Evolutionary conservation across 2,113 vertebrate genomes (phyloP), one percentile per base, ranked within the genome.

Genomic region (Thalassoma bifasciatum): DNA sequence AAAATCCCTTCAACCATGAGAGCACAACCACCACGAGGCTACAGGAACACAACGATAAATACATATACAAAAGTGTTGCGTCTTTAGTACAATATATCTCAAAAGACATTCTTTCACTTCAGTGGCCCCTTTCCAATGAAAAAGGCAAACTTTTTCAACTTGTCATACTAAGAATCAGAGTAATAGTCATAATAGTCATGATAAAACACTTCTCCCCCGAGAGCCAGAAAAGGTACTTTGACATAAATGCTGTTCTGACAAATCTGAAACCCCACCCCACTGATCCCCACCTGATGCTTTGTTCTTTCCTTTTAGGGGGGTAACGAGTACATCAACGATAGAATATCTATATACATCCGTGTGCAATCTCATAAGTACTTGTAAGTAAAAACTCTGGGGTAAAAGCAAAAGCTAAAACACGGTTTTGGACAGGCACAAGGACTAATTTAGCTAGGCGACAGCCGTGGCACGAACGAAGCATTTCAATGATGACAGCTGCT

Each of bases 61-160:
- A 83, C 70, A 83, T 74, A 75, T 83, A 88, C 78, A 91, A 75
- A 89, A 86, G 82, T 73, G 74, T 86, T 86, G 88, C 54, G 53
- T 87, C 79, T 91, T 89, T 73, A 90, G 82, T 80, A 89, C 69
- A 86, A 72, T 72, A 74, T 69, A 82, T 78, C 83, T 92, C 81
- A 79, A 91, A 89, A 90, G 75, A 91, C 87, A 91, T 88, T 91
- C 82, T 88, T 89, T 87, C 77, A 87, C 56, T 88, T 89, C 69
- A 81, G 72, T 66, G 81, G 86, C 86, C 86, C 68, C 86, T 87
- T 90, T 88, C 72, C 11, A 21, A 85, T 22, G 58, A 86, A 88
- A 88, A 89, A 82, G 73, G 83, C 75, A 63, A 37, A 79, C 66
- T 44, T 66, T 85, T 84, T 82, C 67, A 82, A 83, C 80, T 66